Conservation (phyloP, 2,113 vertebrate species). For the Speoplatyrhinus poulsoni region DNA sequence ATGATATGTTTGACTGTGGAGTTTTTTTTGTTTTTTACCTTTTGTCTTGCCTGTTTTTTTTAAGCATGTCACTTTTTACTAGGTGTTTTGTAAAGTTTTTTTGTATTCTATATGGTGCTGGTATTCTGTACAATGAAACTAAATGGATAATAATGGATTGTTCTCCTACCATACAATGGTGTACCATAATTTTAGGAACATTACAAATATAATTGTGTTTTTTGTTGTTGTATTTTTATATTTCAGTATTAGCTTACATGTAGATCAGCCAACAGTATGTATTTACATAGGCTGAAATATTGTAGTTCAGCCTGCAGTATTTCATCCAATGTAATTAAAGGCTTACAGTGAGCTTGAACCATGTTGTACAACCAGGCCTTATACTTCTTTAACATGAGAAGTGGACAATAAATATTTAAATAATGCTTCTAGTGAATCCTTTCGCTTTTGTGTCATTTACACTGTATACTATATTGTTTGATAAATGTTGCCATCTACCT, state of each 20-base stretch:
- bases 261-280: conserved; percentile 7
- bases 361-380: conserved; percentile 62
- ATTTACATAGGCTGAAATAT: conserved; percentile 29
- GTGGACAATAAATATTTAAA: conserved; percentile 74
- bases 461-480: neutral
- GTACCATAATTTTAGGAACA: conserved; percentile 52
- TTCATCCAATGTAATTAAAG: no score
- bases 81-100: conserved; percentile 34
- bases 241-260: conserved; percentile 29
- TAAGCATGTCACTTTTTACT: conserved; percentile 23
- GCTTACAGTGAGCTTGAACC: conserved; percentile 30
- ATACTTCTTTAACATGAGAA: conserved; percentile 70
- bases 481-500: no score
- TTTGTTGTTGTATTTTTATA: conserved; percentile 27
- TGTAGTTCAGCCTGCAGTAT: conserved; percentile 36
- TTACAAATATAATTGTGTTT: neutral
- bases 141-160: conserved; percentile 39
- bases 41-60: conserved; percentile 9
- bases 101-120: conserved; percentile 60
- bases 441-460: neutral
- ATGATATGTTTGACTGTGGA: conserved; percentile 35
- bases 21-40: conserved; percentile 9
- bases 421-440: conserved; percentile 38
- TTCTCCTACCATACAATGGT: conserved; percentile 68
- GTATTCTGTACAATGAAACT: conserved; percentile 59